Evolutionary conservation across 1,140 invertebrate genomes (phyloP).

Genomic region (Cotesia typhae): DNA sequence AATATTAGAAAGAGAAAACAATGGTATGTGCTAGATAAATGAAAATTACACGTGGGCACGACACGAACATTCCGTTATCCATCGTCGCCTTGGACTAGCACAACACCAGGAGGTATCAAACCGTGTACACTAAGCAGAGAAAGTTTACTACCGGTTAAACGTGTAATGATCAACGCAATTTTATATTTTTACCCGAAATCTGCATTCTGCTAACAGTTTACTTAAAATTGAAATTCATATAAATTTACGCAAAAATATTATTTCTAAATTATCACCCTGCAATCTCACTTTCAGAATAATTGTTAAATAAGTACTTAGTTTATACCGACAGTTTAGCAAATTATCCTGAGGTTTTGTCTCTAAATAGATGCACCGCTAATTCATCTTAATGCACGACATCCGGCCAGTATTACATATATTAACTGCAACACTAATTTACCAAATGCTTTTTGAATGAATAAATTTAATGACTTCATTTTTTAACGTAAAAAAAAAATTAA

Average conservation of each 20-base stretch:
- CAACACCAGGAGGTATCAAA: conserved; percentile 4
- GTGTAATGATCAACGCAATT: conserved; percentile 17
- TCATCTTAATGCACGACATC: conserved; percentile 51
- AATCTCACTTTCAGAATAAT: neutral
- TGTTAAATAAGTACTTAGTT: neutral
- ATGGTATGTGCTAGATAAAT: conserved; percentile 10
- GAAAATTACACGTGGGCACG: conserved; percentile 35
- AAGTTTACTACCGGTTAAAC: conserved; percentile 25
- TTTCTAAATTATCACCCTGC: neutral
- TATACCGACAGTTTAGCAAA: conserved; percentile 34
- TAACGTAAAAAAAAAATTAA: no score
- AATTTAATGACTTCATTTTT: conserved; percentile 1
- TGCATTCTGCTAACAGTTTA: no score
- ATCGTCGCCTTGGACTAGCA: conserved; percentile 24
- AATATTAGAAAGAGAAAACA: conserved; percentile 31
- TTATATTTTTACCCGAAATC: neutral
- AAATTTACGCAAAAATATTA: neutral
- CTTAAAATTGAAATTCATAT: no score
- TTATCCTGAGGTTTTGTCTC: conserved; percentile 51
- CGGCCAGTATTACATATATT: conserved; percentile 40
- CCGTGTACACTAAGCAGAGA: conserved; percentile 16
- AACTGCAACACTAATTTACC: conserved; percentile 37
- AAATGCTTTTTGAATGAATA: conserved; percentile 37
- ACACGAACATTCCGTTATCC: conserved; percentile 27
- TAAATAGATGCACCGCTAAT: conserved; percentile 54